Conservation (phyloP, 2,113 vertebrate species). For the Percina caprodes region DNA sequence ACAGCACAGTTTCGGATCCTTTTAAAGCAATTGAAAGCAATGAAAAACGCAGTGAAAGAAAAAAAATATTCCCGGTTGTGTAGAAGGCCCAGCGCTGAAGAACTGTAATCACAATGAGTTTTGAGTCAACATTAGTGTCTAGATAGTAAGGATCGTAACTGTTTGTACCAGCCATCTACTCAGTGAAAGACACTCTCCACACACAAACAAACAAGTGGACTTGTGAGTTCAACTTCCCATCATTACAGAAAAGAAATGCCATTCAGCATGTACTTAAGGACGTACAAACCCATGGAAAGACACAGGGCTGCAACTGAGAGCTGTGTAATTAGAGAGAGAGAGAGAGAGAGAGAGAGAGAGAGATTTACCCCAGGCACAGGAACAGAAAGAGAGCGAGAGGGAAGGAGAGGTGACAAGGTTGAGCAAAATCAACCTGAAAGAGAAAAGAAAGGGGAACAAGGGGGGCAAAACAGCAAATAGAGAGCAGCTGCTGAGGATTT, state of each 20-base stretch:
- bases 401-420: constrained; percentile 65
- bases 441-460: constrained; percentile 54
- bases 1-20: constrained; percentile 42
- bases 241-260: constrained; percentile 41
- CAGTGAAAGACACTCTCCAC: not conserved
- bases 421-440: constrained; percentile 64
- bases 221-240: constrained; percentile 42
- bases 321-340: constrained; percentile 63
- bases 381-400: constrained; percentile 20
- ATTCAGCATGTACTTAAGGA: constrained; percentile 58
- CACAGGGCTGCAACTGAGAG: constrained; percentile 51
- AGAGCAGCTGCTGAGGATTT: constrained; percentile 74
- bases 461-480: constrained; percentile 55
- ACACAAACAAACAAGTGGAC: constrained; percentile 39
- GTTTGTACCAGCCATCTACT: not conserved
- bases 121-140: not conserved
- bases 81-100: constrained; percentile 13
- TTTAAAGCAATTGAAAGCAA: constrained; percentile 32
- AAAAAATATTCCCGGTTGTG: constrained; percentile 5
- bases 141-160: constrained; percentile 24
- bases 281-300: constrained; percentile 67
- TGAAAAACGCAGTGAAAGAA: not conserved
- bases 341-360: too few relatives aligned
- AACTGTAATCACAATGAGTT: constrained; percentile 29
- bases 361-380: constrained; percentile 50